A percentile compares a stretch with the other conserved stretches of the same genome.
phyloP scores from a whole-genome alignment of 2,113 vertebrate genomes.

The Fukomys damarensis region DNA sequence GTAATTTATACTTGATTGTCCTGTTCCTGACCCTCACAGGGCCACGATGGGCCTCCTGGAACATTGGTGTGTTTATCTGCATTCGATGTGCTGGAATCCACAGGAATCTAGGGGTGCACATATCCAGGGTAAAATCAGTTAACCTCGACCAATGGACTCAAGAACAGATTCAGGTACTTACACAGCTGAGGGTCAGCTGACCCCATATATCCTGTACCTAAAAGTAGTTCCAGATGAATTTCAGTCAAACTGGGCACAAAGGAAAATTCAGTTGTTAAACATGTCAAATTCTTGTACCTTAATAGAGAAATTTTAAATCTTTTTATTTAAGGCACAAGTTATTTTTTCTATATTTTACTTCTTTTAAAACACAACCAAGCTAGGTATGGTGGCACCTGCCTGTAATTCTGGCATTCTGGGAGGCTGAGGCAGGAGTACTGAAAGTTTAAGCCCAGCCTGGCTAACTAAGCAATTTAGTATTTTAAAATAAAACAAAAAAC shows the following conservation, averaged over 20 bases:
- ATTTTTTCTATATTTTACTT: constrained; percentile 4
- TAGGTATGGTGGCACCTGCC: neutral
- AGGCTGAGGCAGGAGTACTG: neutral
- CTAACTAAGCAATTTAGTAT: neutral
- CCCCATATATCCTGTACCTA: neutral
- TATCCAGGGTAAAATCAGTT: constrained; percentile 98
- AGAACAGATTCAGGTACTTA: constrained; percentile 96
- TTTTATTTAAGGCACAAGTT: constrained; percentile 8
- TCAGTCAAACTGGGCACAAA: neutral
- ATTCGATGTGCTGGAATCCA: constrained; percentile 99
- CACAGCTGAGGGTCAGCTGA: neutral
- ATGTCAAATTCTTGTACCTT: neutral
- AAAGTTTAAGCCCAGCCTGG: neutral
- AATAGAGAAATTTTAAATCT: neutral
- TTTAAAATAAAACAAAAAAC: neutral
- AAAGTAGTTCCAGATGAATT: constrained; percentile 3
- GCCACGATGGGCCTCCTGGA: constrained; percentile 99
- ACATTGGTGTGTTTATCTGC: constrained; percentile 97
- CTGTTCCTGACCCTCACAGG: constrained; percentile 84
- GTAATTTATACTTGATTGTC: constrained; percentile 30
- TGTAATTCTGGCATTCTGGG: neutral
- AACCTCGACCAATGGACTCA: constrained; percentile 99
- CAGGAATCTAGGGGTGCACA: constrained; percentile 98
- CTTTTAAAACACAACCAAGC: neutral
- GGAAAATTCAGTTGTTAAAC: constrained; percentile 41